Percentiles rank a stretch among this genome's conserved stretches.
These are phyloP conservation scores for Leptura quadrifasciata DNA, from an alignment of 2,888 invertebrate species.

Conservation along the genomic window DNA sequence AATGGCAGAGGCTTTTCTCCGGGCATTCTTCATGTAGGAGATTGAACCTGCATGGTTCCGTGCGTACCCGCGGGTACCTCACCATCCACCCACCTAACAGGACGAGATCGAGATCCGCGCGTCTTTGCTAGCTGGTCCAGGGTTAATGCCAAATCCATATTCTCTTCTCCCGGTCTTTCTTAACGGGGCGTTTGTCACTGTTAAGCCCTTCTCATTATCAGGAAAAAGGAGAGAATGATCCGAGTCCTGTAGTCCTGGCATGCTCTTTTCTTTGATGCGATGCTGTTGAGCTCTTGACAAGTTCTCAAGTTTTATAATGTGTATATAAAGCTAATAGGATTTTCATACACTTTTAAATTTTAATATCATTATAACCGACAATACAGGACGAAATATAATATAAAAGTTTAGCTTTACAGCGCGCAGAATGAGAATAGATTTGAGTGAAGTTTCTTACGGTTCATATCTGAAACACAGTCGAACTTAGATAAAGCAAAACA, in stretches of 20 bases:
- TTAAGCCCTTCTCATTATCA: conserved; percentile 60
- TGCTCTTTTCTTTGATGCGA: conserved; percentile 25
- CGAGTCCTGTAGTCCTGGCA: conserved; percentile 21
- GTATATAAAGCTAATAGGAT: conserved; percentile 47
- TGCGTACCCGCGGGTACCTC: conserved; percentile 63
- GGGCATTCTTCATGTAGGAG: conserved; percentile 69
- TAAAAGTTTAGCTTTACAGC: conserved; percentile 37
- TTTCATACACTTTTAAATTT: conserved; percentile 47
- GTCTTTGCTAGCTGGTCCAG: conserved; percentile 52
- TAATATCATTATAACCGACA: conserved; percentile 43
- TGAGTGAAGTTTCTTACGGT: conserved; percentile 13
- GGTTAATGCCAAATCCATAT: conserved; percentile 65
- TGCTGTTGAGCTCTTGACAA: conserved; percentile 31
- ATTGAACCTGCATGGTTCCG: conserved; percentile 72
- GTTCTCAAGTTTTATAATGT: conserved; percentile 47
- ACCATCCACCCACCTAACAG: conserved; percentile 64
- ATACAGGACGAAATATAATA: conserved; percentile 17
- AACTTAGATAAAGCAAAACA: conserved; percentile 24
- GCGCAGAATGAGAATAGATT: conserved; percentile 4
- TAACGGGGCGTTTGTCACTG: conserved; percentile 61
- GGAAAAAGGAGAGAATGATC: conserved; percentile 34
- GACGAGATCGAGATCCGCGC: conserved; percentile 40
- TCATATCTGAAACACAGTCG: conserved; percentile 9
- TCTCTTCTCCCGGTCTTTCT: conserved; percentile 56
- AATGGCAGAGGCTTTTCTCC: conserved; percentile 67